A percentile compares a stretch with the other conserved stretches of the same genome.
These are phyloP conservation scores for Drosophila eohydei DNA, from an alignment of 2,888 invertebrate genomes.

Conservation along the genomic window DNA sequence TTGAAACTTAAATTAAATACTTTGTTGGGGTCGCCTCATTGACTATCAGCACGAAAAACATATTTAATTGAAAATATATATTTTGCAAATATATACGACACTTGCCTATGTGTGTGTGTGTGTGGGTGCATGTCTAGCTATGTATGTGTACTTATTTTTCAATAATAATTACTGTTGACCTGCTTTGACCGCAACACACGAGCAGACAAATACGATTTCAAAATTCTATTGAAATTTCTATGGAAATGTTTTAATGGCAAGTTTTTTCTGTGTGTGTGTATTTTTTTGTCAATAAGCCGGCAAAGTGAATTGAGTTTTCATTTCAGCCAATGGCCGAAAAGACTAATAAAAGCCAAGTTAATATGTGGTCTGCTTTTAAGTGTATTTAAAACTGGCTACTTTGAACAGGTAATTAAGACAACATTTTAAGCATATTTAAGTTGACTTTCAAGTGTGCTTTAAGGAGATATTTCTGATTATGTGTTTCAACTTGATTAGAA, in stretches of 20 bases:
- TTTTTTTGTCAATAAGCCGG: slow-evolving; percentile 8
- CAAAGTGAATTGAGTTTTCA: background rate
- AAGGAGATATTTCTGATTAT: background rate
- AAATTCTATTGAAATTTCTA: slow-evolving; percentile 19
- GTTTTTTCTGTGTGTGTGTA: background rate
- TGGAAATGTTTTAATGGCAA: slow-evolving; percentile 4
- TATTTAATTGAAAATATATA: slow-evolving; percentile 17
- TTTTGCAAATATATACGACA: background rate
- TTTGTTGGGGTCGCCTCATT: slow-evolving; percentile 2
- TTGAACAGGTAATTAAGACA: slow-evolving; percentile 11
- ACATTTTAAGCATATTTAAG: background rate
- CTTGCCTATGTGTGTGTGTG: background rate
- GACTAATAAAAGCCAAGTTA: slow-evolving; percentile 9
- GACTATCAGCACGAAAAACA: slow-evolving; percentile 1
- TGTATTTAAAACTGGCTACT: slow-evolving; percentile 15
- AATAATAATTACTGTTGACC: slow-evolving; percentile 48
- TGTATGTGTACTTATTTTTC: slow-evolving; percentile 17
- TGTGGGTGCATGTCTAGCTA: background rate
- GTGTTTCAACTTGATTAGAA: too few relatives aligned
- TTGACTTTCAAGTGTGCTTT: background rate
- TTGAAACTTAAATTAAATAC: slow-evolving; percentile 4
- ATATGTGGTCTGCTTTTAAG: slow-evolving; percentile 3
- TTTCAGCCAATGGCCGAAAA: slow-evolving; percentile 4
- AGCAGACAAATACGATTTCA: slow-evolving; percentile 9
- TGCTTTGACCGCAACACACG: slow-evolving; percentile 27